These are phyloP conservation scores for Xerus inauris DNA, from an alignment of 2,113 vertebrate species.

Conservation along the genomic window DNA sequence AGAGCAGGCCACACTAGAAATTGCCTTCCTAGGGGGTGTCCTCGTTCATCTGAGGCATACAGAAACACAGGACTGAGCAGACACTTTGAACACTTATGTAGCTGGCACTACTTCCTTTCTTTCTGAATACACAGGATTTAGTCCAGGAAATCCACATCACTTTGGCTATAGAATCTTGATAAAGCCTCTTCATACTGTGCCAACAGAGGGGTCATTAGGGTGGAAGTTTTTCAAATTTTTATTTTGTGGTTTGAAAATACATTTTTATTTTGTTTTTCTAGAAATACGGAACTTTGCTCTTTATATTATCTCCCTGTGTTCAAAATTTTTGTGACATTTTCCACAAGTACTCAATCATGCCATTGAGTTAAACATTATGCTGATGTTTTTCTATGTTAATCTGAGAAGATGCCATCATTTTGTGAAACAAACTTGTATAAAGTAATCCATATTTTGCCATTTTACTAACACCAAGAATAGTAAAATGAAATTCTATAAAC, in stretches of 20 bases:
- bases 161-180: background rate
- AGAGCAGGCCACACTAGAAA: background rate
- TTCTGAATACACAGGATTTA: background rate
- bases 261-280: background rate
- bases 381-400: background rate
- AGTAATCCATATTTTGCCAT: background rate
- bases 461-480: background rate
- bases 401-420: background rate
- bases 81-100: background rate
- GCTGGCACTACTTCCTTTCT: background rate
- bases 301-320: background rate
- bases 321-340: background rate
- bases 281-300: background rate
- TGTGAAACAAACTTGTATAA: background rate
- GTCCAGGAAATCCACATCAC: background rate
- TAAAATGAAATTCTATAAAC: background rate
- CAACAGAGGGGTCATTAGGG: background rate
- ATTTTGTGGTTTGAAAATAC: background rate
- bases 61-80: fast-evolving
- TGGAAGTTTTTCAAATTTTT: background rate
- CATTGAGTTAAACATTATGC: background rate
- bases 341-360: background rate
- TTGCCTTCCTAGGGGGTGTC: fast-evolving
- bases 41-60: background rate
- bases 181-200: background rate